A percentile compares a stretch with the other conserved stretches of the same genome.
These are phyloP conservation scores for Alfaro cultratus DNA, from an alignment of 2,797 vertebrate genomes.

Conservation along the genomic window DNA sequence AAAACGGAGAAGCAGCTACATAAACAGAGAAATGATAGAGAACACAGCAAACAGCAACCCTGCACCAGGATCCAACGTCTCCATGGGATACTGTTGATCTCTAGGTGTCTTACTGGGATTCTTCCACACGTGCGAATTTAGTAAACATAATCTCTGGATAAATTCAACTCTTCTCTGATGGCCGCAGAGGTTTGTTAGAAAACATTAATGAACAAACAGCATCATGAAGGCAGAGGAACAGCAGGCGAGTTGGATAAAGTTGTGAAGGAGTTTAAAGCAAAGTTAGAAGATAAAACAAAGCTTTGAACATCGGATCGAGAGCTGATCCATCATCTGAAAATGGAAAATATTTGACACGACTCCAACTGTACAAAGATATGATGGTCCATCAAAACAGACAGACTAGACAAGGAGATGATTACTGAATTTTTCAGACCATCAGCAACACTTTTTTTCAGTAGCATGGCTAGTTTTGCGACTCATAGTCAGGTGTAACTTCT, in stretches of 20 bases:
- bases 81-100: not conserved
- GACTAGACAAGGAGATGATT: not conserved
- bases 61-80: not conserved
- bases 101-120: not conserved
- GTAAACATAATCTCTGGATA: not conserved
- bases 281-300: not conserved
- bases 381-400: not conserved
- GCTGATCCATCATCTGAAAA: not conserved
- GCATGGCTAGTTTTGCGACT: too few relatives aligned
- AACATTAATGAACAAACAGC: not conserved
- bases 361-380: not conserved
- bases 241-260: not conserved
- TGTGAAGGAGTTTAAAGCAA: not conserved
- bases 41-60: not conserved
- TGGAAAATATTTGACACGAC: not conserved
- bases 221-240: not conserved
- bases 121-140: not conserved
- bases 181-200: not conserved
- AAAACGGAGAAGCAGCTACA: not conserved
- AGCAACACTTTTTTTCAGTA: too few relatives aligned
- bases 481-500: too few relatives aligned
- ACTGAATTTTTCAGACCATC: too few relatives aligned
- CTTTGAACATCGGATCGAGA: not conserved
- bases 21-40: not conserved
- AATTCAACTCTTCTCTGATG: not conserved